Evolutionary conservation across 2,888 invertebrate species (phyloP), one percentile per base, ranked within the genome.

Genomic region (Heliothis peltigera): DNA sequence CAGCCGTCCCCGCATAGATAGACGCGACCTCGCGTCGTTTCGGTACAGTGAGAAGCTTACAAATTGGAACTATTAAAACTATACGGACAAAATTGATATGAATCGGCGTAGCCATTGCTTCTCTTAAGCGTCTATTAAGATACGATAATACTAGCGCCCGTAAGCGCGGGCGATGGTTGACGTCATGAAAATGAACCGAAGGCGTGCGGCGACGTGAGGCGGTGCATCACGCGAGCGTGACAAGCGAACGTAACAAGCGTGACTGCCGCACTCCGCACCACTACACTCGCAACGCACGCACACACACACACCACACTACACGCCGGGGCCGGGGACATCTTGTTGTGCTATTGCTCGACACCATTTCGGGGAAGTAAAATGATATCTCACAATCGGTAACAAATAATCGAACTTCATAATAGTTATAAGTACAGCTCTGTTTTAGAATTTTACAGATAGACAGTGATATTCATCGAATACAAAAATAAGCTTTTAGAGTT

Each of bases 1-100:
- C 79, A 79, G 84, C 81, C 84, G 88, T 87, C 88, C 90, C 89
- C 91, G 86, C 84, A 83, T 85, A 86, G 85, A 87, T 84, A 86
- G 89, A 87, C 86, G 87, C 89, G 88, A 89, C 87, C 82, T 80
- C 75, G 84, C 87, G 84, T 88, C 89, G 84, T 86, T 87, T 89
- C 88, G 91, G 90, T 92, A 91, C 88, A 87, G 87, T 92, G 91
- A 93, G 88, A 94, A 93, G 93, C 92, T 89, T 94, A 93, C 87
- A 91, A 92, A 92, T 91, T 92, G 94, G 94, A 92, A 92, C 90
- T 92, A 93, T 93, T 91, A 93, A 93, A 92, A 92, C 92, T 93
- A 94, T 92, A 91, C 91, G 94, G 94, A 94, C 94, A 93, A 92
- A 92, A 91, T 93, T 94, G 94, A 95, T 94, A 94, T 94, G 94